Evolutionary conservation across 2,113 vertebrate genomes (phyloP).

Genomic region (Salvelinus namaycush): DNA sequence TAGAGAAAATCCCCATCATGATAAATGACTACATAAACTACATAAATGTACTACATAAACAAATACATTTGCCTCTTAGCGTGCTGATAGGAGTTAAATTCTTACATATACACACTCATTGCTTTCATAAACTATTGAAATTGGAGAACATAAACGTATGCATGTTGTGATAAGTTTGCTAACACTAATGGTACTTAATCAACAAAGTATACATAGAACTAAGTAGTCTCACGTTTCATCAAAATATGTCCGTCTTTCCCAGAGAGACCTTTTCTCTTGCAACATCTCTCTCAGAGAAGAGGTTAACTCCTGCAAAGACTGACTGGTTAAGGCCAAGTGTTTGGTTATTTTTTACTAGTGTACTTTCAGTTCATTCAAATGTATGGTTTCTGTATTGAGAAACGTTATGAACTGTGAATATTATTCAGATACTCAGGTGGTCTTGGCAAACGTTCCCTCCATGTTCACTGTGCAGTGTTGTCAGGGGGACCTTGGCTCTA

Average conservation of each 20-base stretch:
- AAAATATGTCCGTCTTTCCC: too few relatives aligned
- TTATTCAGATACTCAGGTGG: background rate
- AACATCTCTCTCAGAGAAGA: too few relatives aligned
- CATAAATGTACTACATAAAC: background rate
- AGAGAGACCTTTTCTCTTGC: too few relatives aligned
- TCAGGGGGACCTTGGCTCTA: background rate
- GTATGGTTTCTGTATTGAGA: background rate
- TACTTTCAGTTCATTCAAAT: background rate
- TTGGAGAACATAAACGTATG: slow-evolving; percentile 40
- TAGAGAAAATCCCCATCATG: background rate
- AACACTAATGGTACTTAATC: background rate
- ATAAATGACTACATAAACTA: background rate
- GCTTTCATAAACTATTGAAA: slow-evolving; percentile 41
- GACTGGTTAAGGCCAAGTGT: too few relatives aligned
- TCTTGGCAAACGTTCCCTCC: background rate
- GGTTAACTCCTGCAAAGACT: too few relatives aligned
- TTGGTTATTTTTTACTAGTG: background rate
- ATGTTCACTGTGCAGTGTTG: background rate
- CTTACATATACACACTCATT: slow-evolving; percentile 25
- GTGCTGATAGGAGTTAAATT: slow-evolving; percentile 28
- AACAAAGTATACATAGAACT: too few relatives aligned
- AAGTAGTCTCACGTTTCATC: too few relatives aligned
- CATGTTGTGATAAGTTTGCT: background rate
- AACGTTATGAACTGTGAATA: background rate
- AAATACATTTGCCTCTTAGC: background rate